Base-by-base conservation (phyloP, 1,140 invertebrate species). In the Gonatopus flavifemur region DNA sequence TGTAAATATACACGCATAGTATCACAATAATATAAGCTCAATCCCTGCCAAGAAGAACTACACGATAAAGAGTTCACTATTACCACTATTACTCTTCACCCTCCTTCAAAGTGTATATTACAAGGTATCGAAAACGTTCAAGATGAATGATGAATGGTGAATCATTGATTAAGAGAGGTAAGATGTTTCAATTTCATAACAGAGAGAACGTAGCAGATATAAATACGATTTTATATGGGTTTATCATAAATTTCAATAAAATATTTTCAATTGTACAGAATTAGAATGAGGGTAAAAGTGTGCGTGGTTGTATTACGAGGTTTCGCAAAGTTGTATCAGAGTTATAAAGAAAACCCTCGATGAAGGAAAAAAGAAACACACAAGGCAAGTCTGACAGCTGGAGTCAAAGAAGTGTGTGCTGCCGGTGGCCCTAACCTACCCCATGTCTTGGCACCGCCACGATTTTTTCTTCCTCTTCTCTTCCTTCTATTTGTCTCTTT, bases 401-500 rank as follows among this genome's bases (percentile, higher is more conserved):
- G 16, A 32, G 10, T 20, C 30, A 41, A 40, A 9, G 22, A 49
- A 49, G 38, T 32, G 13, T 19, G 30, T 38, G 18, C 3, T 1
- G 3, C n/a, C 39, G 50, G 47, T 43, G 45, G 28, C 20, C 66
- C 66, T 72, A 70, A 71, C 67, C 69, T 68, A 73, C 63, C 67
- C 66, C 62, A 72, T 65, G 57, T 68, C 62, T 74, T 73, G 69
- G 70, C 70, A 76, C 41, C 59, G 13, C 40, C 41, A 55, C 49
- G 49, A 45, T 61, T 64, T 66, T 69, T 66, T 64, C 58, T 58
- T 52, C 47, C 32, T 20, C 37, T n/a, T 59, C 32, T 49, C 45
- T 50, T 59, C 56, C 42, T 48, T 21, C n/a, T n/a, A n/a, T n/a
- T n/a, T n/a, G n/a, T n/a, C n/a, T n/a, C n/a, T n/a, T n/a, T n/a